These are phyloP conservation scores for Kradibia gibbosae DNA, from an alignment of 1,140 invertebrate species.

Conservation along the genomic window DNA sequence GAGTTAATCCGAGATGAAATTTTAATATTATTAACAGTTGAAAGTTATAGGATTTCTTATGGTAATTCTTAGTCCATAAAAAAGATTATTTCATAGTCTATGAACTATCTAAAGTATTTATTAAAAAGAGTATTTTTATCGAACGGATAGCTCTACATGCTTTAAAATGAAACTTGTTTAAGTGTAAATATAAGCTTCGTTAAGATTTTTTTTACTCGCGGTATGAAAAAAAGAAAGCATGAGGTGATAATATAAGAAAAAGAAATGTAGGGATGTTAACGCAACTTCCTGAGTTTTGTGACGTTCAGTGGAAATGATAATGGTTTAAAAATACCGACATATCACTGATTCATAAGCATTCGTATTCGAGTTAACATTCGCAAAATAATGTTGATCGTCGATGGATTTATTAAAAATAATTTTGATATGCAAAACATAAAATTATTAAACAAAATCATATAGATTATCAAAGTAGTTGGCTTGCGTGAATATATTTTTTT, in stretches of 20 bases:
- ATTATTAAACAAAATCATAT: background rate
- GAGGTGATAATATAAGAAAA: conserved; percentile 49
- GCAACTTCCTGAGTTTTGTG: conserved; percentile 73
- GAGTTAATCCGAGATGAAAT: conserved; percentile 17
- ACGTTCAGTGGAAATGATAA: conserved; percentile 44
- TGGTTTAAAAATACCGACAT: background rate
- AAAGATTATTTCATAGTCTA: background rate
- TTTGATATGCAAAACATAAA: background rate
- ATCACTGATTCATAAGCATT: conserved; percentile 3
- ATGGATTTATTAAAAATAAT: too few species aligned
- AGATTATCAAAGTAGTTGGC: too few species aligned
- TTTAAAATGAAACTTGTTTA: conserved; percentile 19
- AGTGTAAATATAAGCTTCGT: conserved; percentile 19
- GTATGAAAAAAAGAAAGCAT: conserved; percentile 48
- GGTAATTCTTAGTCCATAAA: background rate
- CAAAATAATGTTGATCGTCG: too few species aligned
- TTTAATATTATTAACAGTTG: background rate
- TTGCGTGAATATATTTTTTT: background rate
- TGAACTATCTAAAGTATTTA: background rate
- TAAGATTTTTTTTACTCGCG: conserved; percentile 20
- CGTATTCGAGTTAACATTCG: background rate
- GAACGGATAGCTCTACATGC: conserved; percentile 24
- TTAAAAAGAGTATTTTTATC: background rate
- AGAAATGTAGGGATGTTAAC: conserved; percentile 61
- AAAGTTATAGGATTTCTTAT: conserved; percentile 26